These are phyloP conservation scores for Sebastes diploproa DNA, from an alignment of 2,797 vertebrate species.

Conservation along the genomic window DNA sequence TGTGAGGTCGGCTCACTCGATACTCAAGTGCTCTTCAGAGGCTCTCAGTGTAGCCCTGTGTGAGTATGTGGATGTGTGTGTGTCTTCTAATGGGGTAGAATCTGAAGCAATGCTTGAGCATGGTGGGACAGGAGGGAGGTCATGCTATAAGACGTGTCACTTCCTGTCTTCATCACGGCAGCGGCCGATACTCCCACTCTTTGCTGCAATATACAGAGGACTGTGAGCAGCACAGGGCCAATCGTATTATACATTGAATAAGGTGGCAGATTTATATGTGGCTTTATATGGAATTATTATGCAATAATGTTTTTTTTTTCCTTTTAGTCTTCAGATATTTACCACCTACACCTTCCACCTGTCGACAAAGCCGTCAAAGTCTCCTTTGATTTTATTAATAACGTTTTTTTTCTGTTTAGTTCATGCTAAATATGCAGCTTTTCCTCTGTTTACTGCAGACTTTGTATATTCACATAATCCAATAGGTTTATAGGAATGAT, in stretches of 20 bases:
- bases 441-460: not conserved
- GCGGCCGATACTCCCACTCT: constrained; percentile 45
- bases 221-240: constrained; percentile 1
- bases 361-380: not conserved
- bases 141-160: constrained; percentile 70
- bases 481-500: not conserved
- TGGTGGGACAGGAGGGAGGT: constrained; percentile 64
- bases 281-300: not conserved
- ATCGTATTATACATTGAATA: not conserved
- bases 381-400: not conserved
- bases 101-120: constrained; percentile 47
- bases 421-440: not conserved
- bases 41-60: constrained; percentile 5
- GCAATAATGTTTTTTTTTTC: not conserved
- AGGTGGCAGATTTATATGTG: not conserved
- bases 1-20: constrained; percentile 36
- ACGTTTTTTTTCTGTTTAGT: not conserved
- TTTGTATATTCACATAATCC: not conserved
- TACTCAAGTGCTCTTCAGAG: constrained; percentile 45
- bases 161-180: constrained; percentile 65
- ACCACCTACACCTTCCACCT: not conserved
- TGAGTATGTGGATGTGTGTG: constrained; percentile 16
- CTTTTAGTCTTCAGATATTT: not conserved
- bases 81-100: constrained; percentile 51
- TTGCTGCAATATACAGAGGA: constrained; percentile 25